Conservation (phyloP, 2,797 vertebrate genomes). For the Hippocampus kuda region DNA sequence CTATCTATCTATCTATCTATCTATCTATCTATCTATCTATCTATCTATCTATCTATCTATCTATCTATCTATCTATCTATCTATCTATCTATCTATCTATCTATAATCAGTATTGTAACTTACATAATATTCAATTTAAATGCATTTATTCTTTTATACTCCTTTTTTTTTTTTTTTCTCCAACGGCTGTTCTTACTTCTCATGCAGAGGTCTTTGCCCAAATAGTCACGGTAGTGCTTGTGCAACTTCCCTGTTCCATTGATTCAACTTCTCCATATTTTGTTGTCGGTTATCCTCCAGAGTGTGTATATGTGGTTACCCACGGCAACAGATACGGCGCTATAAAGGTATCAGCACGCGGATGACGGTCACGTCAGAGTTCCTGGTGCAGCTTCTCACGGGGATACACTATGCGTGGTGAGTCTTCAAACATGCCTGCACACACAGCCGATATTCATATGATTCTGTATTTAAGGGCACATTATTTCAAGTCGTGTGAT, state of each 20-base stretch:
- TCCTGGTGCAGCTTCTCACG: constrained; percentile 95
- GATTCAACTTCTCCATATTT: constrained; percentile 6
- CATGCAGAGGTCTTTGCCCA: no score
- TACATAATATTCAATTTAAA: no score
- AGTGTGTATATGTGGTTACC: constrained; percentile 93
- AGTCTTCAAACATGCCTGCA: constrained; percentile 51
- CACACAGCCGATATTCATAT: neutral
- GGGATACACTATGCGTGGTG: constrained; percentile 97
- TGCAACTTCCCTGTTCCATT: constrained; percentile 12
- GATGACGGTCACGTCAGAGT: constrained; percentile 89
- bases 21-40: no score
- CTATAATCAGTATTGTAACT: no score
- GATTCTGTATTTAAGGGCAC: neutral
- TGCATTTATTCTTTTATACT: no score
- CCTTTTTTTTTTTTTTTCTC: no score
- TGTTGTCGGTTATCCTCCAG: constrained; percentile 53
- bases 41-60: no score
- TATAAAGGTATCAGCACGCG: constrained; percentile 83
- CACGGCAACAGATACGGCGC: constrained; percentile 85
- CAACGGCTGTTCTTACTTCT: no score
- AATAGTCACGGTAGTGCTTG: neutral
- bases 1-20: no score
- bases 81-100: no score
- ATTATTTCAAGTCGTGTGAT: neutral
- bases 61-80: no score